phyloP scores from a whole-genome alignment of 2,113 vertebrate species.

The Nesoenas mayeri region DNA sequence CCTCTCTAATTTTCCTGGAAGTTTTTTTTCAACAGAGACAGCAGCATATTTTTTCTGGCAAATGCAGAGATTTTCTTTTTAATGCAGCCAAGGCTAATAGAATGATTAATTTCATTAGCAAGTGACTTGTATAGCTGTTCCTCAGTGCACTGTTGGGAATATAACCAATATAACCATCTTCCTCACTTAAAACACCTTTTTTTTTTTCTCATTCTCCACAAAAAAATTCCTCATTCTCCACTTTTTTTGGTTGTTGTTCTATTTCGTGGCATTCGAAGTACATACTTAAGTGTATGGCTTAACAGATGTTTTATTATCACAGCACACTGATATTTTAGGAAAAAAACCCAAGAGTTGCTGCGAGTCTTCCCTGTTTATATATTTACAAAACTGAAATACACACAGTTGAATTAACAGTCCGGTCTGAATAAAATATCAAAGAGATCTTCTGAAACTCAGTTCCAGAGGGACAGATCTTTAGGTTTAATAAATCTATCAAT shows the following conservation, averaged over 20 bases:
- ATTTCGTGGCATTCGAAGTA: not conserved
- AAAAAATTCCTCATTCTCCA: not conserved
- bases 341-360: not conserved
- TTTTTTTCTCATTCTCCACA: not conserved
- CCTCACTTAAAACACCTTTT: not conserved
- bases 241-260: not conserved
- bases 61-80: not conserved
- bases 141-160: not conserved
- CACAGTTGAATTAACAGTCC: not conserved
- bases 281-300: not conserved
- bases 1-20: not conserved
- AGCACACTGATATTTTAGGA: not conserved
- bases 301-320: constrained; percentile 19
- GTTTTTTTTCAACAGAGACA: not conserved
- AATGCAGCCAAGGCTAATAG: not conserved
- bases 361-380: not conserved
- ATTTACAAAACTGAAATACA: not conserved
- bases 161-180: not conserved
- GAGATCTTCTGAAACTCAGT: not conserved
- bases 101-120: not conserved
- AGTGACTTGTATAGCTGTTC: not conserved
- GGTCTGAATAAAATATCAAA: not conserved
- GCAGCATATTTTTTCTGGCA: not conserved
- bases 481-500: not conserved
- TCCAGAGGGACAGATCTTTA: not conserved